Evolutionary conservation across 1,140 invertebrate genomes (phyloP).

Genomic region (Drosophila micromelanica): DNA sequence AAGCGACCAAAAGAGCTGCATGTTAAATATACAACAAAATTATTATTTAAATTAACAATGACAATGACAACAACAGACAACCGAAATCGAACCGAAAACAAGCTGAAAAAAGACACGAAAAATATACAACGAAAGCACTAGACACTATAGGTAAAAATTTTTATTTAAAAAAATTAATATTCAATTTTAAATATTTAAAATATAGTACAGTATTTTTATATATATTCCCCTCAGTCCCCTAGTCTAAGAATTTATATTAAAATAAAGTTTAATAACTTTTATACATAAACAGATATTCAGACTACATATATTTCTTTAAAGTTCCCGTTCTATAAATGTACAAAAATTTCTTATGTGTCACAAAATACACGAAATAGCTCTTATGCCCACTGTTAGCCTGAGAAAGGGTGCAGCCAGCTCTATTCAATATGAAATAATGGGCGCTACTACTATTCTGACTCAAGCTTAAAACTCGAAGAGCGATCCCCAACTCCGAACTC

Average conservation of each 20-base stretch:
- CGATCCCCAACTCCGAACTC: constrained; percentile 40
- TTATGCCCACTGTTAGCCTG: background rate
- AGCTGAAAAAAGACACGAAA: background rate
- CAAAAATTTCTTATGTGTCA: background rate
- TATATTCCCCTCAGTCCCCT: no score
- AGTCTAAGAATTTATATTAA: background rate
- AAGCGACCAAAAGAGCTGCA: constrained; percentile 42
- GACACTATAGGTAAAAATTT: background rate
- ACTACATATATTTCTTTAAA: no score
- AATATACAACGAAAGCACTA: background rate
- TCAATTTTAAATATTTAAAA: background rate
- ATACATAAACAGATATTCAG: no score
- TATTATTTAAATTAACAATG: constrained; percentile 78
- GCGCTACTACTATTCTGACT: constrained; percentile 72
- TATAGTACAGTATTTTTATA: no score
- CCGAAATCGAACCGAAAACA: constrained; percentile 34
- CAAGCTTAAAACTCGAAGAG: constrained; percentile 22
- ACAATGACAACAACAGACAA: constrained; percentile 54
- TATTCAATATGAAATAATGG: constrained; percentile 79
- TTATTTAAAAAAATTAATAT: background rate
- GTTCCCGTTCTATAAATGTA: no score
- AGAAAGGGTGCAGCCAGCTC: constrained; percentile 24
- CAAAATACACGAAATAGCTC: constrained; percentile 2
- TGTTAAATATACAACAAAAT: constrained; percentile 55
- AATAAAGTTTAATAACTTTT: no score